Evolutionary conservation across 1,140 invertebrate genomes (phyloP).

Genomic region (Mycetomoellerius zeteki): DNA sequence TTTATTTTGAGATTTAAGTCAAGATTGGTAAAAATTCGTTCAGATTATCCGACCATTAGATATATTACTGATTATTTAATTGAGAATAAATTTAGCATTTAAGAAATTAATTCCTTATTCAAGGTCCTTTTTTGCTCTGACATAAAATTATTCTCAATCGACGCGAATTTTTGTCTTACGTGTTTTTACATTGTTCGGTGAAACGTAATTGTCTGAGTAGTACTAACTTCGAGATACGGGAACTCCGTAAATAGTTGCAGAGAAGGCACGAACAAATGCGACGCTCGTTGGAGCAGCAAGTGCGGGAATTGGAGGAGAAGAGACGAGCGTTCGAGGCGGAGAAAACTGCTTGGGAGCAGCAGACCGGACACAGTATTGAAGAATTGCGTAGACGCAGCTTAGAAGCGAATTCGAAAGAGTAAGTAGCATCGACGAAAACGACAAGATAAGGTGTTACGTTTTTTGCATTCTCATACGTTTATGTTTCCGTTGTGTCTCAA

Average conservation of each 20-base stretch:
- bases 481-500: slow-evolving; percentile 30
- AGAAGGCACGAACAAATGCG: slow-evolving; percentile 91
- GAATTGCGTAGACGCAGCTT: slow-evolving; percentile 94
- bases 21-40: background rate
- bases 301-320: slow-evolving; percentile 96
- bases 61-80: background rate
- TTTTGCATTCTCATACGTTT: slow-evolving; percentile 49
- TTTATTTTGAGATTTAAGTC: background rate
- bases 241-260: slow-evolving; percentile 87
- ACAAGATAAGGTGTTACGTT: slow-evolving; percentile 13
- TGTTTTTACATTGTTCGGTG: background rate
- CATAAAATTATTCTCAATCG: background rate
- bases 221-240: background rate
- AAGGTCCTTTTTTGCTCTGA: background rate
- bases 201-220: background rate
- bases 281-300: slow-evolving; percentile 93
- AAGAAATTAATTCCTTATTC: background rate
- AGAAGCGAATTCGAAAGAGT: slow-evolving; percentile 96
- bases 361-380: slow-evolving; percentile 95
- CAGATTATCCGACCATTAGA: background rate
- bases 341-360: slow-evolving; percentile 95
- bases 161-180: background rate
- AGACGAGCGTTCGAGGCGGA: slow-evolving; percentile 95
- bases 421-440: slow-evolving; percentile 83
- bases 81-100: background rate